Evolutionary conservation across 37 sponge, comb jelly and placozoan species (phyloP), one percentile per base, ranked within the genome.

Genomic region (Amphimedon queenslandica): DNA sequence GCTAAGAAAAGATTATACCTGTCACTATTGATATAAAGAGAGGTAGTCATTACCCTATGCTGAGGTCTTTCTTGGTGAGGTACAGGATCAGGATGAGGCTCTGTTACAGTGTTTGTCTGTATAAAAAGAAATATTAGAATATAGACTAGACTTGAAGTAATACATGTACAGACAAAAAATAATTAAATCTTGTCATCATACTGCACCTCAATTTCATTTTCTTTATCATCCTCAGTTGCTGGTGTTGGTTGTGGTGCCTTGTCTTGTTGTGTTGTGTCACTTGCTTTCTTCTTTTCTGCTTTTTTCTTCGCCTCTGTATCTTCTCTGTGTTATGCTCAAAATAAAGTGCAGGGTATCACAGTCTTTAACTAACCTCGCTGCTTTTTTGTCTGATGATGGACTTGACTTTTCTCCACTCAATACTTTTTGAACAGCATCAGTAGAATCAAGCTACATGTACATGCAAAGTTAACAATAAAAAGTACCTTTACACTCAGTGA

Each of bases 321-420:
- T 73, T n/a, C n/a, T 8, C 8, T 18, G 53, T 47, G 8, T 18
- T 13, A 47, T n/a, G n/a, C 53, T 18, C 53, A 47, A 18, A 47
- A 8, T 47, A 8, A 18, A 18, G 13, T 47, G 8, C 13, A 18
- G 8, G 13, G 13, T 47, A 47, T 47, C 53, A 47, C 13, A 13
- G 13, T 47, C 13, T 47, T 47, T 18, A 47, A 47, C 53, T 47
- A 13, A 47, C 53, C 13, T 47, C 13, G 53, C 13, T 47, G 8
- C 13, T 47, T 47, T 81, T 0, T 60, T 60, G 5, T 60, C 61
- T 25, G 61, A 25, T 25, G 61, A 25, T 25, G 61, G 61, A 60
- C 27, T 66, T 31, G 87, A 94, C 67, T 88, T 88, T 67, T 88
- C 90, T 29, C 96, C 94, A 40, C 63, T 75, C 42, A 96, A 55